Conservation (phyloP, 2,888 invertebrate species). For the Drosophila neutralis region DNA sequence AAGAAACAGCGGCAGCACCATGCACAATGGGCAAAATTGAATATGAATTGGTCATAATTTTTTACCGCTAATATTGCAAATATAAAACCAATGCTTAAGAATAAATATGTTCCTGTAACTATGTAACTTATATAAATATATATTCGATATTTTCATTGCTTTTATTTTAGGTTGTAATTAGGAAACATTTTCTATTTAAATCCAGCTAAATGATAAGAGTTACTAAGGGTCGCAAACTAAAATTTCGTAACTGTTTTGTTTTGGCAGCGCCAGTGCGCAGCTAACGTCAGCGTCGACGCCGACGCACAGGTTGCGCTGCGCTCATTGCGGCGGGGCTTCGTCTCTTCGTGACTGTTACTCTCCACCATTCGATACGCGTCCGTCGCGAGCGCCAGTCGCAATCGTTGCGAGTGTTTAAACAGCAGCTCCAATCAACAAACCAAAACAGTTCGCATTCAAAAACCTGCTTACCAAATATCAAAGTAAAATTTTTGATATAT, state of each 20-base stretch:
- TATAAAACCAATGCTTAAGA: not conserved
- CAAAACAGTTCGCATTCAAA: conserved; percentile 13
- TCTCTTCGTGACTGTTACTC: conserved; percentile 38
- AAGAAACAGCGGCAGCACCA: conserved; percentile 26
- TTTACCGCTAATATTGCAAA: not conserved
- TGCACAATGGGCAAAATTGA: conserved; percentile 32
- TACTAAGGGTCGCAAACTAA: conserved; percentile 29
- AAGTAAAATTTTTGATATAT: conserved; percentile 17
- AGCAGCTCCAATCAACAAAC: conserved; percentile 15
- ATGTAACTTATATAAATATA: not conserved
- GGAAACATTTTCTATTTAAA: not conserved
- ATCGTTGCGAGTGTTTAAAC: conserved; percentile 54
- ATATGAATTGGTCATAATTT: not conserved
- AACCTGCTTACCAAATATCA: conserved; percentile 49
- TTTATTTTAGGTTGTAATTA: not conserved
- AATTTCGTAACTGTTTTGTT: conserved; percentile 30
- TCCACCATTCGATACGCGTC: conserved; percentile 74
- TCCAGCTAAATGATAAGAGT: not conserved
- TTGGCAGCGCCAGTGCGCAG: conserved; percentile 15
- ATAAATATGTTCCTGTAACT: not conserved
- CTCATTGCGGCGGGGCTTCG: conserved; percentile 50
- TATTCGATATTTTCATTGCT: not conserved
- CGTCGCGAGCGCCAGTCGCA: conserved; percentile 69
- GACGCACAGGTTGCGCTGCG: conserved; percentile 59
- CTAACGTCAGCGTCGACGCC: conserved; percentile 29